Percentiles rank a stretch among this genome's conserved stretches.
phyloP scores from a whole-genome alignment of 2,797 vertebrate genomes.

The Micromesistius poutassou region DNA sequence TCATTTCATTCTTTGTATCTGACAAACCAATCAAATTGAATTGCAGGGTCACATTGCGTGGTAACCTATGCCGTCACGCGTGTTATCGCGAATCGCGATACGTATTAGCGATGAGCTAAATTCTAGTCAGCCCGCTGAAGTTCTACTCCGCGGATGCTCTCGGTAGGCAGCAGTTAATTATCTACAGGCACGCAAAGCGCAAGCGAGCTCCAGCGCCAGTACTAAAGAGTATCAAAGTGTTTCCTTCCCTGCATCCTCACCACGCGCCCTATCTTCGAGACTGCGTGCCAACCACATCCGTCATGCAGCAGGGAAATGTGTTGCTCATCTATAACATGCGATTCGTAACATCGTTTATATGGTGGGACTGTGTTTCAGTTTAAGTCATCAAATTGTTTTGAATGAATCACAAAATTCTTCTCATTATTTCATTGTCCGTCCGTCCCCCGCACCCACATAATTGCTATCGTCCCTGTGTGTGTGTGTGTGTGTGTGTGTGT shows the following conservation, averaged over 20 bases:
- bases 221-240: slow-evolving; percentile 25
- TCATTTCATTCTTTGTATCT: neutral
- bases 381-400: slow-evolving; percentile 14
- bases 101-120: slow-evolving; percentile 72
- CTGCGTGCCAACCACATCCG: slow-evolving; percentile 38
- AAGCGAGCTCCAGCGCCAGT: slow-evolving; percentile 25
- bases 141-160: slow-evolving; percentile 46
- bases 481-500: too few relatives aligned
- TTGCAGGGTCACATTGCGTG: slow-evolving; percentile 17
- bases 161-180: slow-evolving; percentile 55
- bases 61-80: slow-evolving; percentile 31
- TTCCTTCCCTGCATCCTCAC: slow-evolving; percentile 23
- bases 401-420: slow-evolving; percentile 44
- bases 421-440: slow-evolving; percentile 21
- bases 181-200: slow-evolving; percentile 62
- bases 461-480: too few relatives aligned
- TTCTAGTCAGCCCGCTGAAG: slow-evolving; percentile 54
- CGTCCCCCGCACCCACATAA: neutral
- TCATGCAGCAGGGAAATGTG: slow-evolving; percentile 29
- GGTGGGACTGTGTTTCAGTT: neutral
- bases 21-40: neutral
- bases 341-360: neutral
- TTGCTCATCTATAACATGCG: slow-evolving; percentile 8
- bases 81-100: slow-evolving; percentile 51
- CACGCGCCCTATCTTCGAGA: neutral